Evolutionary conservation across 2,113 vertebrate species (phyloP), one percentile per base, ranked within the genome.

Genomic region (Pristiophorus japonicus): DNA sequence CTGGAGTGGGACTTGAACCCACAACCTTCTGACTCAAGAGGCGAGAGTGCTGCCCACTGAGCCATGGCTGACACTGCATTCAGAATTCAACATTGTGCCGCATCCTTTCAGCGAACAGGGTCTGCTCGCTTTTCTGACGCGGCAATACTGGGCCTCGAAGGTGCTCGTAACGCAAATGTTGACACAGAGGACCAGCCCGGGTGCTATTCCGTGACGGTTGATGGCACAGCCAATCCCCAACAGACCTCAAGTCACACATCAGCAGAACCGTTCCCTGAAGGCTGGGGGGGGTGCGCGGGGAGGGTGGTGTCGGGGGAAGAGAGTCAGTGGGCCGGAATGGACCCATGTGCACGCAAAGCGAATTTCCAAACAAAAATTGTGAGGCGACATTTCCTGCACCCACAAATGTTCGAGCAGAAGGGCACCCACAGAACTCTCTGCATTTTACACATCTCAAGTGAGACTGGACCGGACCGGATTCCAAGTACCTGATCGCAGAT

Each of bases 401-500:
- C 84, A 51, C 42, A n/a, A 87, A 51, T 81, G 78, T 8, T 81
- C 14, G 16, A 16, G n/a, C n/a, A n/a, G 78, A 42, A 51, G 11
- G 7, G 45, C 84, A 87, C 47, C 47, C 3, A 6, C 6, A 22
- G 66, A 22, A 22, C 66, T 67, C 63, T 65, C 2, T 65, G 18
- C 18, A 67, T 24, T 16, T 67, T 24, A 67, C 20, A 67, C 66
- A 66, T 63, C n/a, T n/a, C n/a, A n/a, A n/a, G n/a, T n/a, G n/a
- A n/a, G n/a, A n/a, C n/a, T n/a, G n/a, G n/a, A n/a, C n/a, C n/a
- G n/a, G n/a, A n/a, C n/a, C n/a, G 65, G 65, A 94, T 45, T 45
- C 63, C 24, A 45, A 47, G 0, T 97, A 99, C 99, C 99, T 99
- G 99, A 97, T 99, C 99, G 78, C 99, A 99, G 96, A 99, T 99